Evolutionary conservation across 2,113 vertebrate genomes (phyloP), one percentile per base, ranked within the genome.

Genomic region (Aldabrachelys gigantea): DNA sequence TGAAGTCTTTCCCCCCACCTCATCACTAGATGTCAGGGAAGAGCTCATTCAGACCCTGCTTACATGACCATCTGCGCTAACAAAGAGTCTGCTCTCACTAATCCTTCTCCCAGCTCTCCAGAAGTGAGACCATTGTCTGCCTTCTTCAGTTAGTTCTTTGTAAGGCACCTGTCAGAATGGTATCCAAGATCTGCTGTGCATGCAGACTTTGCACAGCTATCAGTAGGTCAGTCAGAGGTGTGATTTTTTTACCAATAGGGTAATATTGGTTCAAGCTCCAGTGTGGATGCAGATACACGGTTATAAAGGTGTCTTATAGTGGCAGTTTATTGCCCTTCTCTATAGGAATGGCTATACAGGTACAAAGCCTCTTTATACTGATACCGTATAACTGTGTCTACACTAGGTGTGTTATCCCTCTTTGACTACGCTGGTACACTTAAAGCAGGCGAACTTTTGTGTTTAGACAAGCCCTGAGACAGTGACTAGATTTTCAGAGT

Each of bases 401-500:
- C 8, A n/a, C 16, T 69, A n/a, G 31, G 31, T 17, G 31, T 16
- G 62, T 21, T n/a, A 8, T n/a, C 17, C 59, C 17, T n/a, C 35
- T 69, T 69, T n/a, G n/a, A 17, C 35, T 62, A 35, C 29, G 6
- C 29, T 2, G 3, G 5, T 62, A 62, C 59, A 31, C 4, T 4
- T 21, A n/a, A n/a, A 69, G 62, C 16, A 69, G 14, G 31, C 31
- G 62, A 65, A 65, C 31, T n/a, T n/a, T 53, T 19, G 1, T 0
- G 10, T 49, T 21, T 25, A 38, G 35, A 10, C 5, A 16, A 57
- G 53, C 25, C 38, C 80, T n/a, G 29, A 10, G 62, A 38, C 14
- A 19, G 19, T 3, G 47, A 4, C 79, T 10, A 29, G 59, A 2
- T 0, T 49, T 56, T 38, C 41, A 29, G 62, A 44, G n/a, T 10